phyloP scores from a whole-genome alignment of 2,888 invertebrate genomes.

The Thera obeliscata region DNA sequence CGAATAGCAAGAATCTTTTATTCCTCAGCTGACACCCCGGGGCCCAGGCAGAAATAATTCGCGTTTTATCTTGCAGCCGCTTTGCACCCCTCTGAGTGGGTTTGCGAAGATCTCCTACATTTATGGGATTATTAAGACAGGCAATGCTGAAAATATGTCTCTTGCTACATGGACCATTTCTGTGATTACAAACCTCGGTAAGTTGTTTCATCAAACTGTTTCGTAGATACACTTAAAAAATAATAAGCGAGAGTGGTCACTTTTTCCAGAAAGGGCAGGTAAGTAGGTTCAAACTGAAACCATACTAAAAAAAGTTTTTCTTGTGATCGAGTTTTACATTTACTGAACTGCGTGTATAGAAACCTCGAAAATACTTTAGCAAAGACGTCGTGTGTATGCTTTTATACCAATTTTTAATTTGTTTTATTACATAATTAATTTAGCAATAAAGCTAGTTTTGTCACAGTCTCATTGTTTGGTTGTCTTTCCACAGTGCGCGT shows the following conservation, averaged over 20 bases:
- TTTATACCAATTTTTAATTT: no score
- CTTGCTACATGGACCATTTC: conserved; percentile 93
- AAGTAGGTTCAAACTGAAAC: no score
- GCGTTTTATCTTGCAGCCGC: conserved; percentile 81
- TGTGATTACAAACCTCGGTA: conserved; percentile 91
- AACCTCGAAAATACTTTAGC: no score
- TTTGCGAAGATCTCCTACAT: conserved; percentile 93
- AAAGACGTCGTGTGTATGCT: no score
- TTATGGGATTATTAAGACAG: conserved; percentile 87
- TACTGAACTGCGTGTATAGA: no score
- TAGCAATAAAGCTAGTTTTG: no score
- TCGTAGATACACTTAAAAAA: no score
- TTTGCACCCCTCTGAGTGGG: conserved; percentile 92
- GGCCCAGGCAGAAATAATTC: conserved; percentile 26
- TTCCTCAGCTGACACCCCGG: conserved; percentile 21
- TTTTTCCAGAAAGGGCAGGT: no score
- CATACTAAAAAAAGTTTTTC: no score
- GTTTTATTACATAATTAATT: no score
- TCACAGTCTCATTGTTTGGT: not conserved
- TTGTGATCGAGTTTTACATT: no score
- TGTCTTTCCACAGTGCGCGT: conserved; percentile 87
- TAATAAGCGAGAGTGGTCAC: no score
- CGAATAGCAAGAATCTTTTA: conserved; percentile 27
- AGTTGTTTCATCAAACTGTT: conserved; percentile 53
- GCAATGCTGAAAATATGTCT: conserved; percentile 91